Evolutionary conservation across 2,113 vertebrate genomes (phyloP).

Genomic region (Paralichthys olivaceus): DNA sequence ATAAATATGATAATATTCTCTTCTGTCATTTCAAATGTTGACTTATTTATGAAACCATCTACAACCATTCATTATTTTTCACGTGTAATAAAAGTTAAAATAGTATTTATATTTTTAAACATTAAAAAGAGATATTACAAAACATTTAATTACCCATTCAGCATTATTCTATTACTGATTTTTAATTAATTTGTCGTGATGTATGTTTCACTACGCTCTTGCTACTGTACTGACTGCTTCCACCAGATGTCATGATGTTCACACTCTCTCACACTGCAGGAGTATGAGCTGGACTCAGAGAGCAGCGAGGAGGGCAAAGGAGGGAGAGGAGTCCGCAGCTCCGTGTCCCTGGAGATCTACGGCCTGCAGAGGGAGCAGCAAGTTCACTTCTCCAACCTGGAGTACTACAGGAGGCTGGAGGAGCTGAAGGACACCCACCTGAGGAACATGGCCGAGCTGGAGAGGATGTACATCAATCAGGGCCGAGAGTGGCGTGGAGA

Average conservation of each 20-base stretch:
- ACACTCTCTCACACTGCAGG: conserved; percentile 20
- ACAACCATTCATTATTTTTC: too few species aligned
- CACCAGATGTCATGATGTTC: not conserved
- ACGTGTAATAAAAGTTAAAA: too few species aligned
- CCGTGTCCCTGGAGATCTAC: conserved; percentile 65
- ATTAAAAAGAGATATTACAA: too few species aligned
- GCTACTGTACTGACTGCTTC: not conserved
- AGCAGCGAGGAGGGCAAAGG: conserved; percentile 31
- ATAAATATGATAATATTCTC: too few species aligned
- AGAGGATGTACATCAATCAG: conserved; percentile 86
- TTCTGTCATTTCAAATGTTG: too few species aligned
- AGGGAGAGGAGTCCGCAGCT: conserved; percentile 16
- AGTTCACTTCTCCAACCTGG: conserved; percentile 84
- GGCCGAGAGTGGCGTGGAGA: conserved; percentile 61
- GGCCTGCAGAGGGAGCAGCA: conserved; percentile 67
- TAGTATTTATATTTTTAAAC: too few species aligned
- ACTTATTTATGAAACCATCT: too few species aligned
- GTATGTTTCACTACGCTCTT: too few species aligned
- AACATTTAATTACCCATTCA: too few species aligned
- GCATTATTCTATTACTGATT: too few species aligned
- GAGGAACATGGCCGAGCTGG: conserved; percentile 88
- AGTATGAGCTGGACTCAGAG: conserved; percentile 38
- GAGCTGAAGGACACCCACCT: conserved; percentile 88
- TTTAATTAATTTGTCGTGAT: too few species aligned
- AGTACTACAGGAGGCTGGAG: conserved; percentile 90